These are phyloP conservation scores for Hemicentrotus pulcherrimus DNA, from an alignment of 35 echinoderm and acorn worm genomes.

Conservation along the genomic window DNA sequence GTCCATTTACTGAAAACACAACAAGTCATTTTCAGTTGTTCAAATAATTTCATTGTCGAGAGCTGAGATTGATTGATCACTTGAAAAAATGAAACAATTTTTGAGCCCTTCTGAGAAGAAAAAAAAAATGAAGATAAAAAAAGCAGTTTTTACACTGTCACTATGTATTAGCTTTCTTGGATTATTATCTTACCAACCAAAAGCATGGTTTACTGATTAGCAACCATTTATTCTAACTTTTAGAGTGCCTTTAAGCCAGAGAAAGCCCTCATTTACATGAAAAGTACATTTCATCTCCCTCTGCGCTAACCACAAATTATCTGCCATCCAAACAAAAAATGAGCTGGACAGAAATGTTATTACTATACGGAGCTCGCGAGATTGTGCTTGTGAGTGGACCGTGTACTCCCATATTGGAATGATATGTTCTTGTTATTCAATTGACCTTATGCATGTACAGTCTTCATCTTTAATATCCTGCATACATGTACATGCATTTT, in stretches of 20 bases:
- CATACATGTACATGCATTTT: neutral
- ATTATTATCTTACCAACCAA: no score
- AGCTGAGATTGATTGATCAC: no score
- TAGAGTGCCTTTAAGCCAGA: neutral
- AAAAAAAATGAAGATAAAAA: neutral
- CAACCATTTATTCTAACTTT: neutral
- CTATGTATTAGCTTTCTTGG: neutral
- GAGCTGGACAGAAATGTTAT: neutral
- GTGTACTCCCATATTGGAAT: neutral
- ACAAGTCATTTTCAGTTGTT: no score
- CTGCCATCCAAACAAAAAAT: neutral
- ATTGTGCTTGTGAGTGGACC: neutral
- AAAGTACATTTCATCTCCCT: neutral
- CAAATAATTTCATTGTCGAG: no score
- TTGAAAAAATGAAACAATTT: neutral
- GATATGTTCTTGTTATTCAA: slow-evolving; percentile 20
- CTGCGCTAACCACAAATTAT: neutral
- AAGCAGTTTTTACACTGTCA: neutral
- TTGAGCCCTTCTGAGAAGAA: neutral
- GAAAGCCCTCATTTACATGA: neutral
- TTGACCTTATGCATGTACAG: neutral
- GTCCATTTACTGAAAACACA: no score
- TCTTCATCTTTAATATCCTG: neutral
- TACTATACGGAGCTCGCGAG: neutral
- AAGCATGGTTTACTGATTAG: neutral